Evolutionary conservation across 1,140 invertebrate genomes (phyloP).

Genomic region (Mya arenaria): DNA sequence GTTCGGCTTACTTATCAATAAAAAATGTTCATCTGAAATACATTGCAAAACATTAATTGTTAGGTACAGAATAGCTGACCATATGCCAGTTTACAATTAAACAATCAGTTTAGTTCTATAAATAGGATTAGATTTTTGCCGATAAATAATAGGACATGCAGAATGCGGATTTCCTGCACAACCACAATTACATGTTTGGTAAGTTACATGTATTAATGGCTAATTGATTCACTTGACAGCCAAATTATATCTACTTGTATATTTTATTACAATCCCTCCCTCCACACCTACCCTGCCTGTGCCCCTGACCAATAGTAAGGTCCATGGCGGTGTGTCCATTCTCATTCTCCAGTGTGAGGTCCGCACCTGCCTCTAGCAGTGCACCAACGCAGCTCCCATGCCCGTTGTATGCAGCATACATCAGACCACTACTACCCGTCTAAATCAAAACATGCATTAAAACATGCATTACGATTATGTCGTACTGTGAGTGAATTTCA

Average conservation of each 20-base stretch:
- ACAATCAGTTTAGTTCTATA: neutral
- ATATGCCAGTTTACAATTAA: neutral
- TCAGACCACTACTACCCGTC: conserved; percentile 92
- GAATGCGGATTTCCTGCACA: neutral
- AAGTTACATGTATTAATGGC: neutral
- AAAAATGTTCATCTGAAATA: neutral
- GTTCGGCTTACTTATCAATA: too few relatives aligned
- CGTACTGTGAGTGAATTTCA: too few relatives aligned
- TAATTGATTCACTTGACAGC: neutral
- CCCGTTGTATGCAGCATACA: conserved; percentile 93
- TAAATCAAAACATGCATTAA: too few relatives aligned
- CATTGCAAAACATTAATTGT: neutral
- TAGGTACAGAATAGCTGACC: neutral
- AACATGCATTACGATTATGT: too few relatives aligned
- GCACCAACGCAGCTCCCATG: conserved; percentile 93
- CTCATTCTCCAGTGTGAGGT: conserved; percentile 89
- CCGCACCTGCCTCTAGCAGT: conserved; percentile 88
- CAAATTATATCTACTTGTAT: neutral
- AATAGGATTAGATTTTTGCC: neutral
- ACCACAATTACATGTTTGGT: too few relatives aligned
- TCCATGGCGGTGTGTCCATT: conserved; percentile 91
- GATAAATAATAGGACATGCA: too few relatives aligned
- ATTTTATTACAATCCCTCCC: too few relatives aligned
- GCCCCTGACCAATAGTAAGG: conserved; percentile 85
- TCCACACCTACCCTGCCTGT: conserved; percentile 64